Conservation (phyloP, 2,113 vertebrate genomes). For the Thomomys bottae region DNA sequence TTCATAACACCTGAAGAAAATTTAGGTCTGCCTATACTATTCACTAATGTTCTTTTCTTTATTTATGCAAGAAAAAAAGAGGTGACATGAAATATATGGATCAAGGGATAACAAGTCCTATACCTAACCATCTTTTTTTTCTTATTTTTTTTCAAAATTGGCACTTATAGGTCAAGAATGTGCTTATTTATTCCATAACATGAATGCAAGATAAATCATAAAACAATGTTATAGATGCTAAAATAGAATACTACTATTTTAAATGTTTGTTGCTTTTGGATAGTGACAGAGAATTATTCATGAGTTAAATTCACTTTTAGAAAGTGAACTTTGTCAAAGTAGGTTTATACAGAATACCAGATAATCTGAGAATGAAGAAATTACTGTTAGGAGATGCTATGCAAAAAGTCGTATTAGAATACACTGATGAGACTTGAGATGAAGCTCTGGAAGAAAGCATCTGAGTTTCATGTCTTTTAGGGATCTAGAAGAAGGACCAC, state of each 20-base stretch:
- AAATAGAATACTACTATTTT: no score
- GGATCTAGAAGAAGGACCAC: background rate
- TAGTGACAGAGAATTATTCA: background rate
- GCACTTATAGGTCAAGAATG: background rate
- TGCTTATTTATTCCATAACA: background rate
- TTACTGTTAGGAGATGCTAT: background rate
- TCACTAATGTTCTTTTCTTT: background rate
- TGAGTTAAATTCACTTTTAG: background rate
- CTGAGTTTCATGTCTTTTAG: background rate
- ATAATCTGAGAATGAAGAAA: constrained; percentile 6
- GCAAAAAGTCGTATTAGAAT: background rate
- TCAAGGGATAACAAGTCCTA: background rate
- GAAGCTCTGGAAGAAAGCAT: background rate
- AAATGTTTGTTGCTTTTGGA: background rate
- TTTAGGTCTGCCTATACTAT: background rate
- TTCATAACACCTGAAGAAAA: background rate
- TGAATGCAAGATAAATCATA: background rate
- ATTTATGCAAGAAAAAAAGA: background rate
- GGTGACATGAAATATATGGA: background rate
- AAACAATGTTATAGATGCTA: background rate
- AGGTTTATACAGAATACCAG: background rate
- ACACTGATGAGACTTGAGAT: background rate
- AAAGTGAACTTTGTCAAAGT: background rate
- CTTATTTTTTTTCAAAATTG: background rate
- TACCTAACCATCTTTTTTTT: no score